Conservation (phyloP, 2,113 vertebrate genomes). For the Osmerus mordax region DNA sequence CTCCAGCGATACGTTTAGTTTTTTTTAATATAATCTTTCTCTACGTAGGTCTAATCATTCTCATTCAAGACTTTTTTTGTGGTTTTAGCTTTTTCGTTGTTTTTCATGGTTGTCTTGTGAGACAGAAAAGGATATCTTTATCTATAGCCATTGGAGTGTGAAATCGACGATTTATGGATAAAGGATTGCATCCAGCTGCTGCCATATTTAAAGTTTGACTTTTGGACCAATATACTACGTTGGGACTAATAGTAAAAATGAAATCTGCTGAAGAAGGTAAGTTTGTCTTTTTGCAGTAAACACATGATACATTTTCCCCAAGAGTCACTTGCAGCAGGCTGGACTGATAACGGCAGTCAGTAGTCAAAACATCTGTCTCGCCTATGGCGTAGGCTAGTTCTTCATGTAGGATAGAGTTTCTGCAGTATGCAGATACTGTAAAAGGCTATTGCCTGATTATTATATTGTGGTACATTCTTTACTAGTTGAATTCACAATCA, state of each 20-base stretch:
- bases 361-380: no score
- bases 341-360: no score
- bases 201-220: conserved; percentile 40
- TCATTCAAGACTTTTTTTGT: background rate
- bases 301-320: no score
- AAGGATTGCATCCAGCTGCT: conserved; percentile 25
- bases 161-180: conserved; percentile 55
- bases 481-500: no score
- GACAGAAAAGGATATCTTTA: conserved; percentile 15
- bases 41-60: background rate
- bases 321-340: no score
- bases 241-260: conserved; percentile 48
- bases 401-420: no score
- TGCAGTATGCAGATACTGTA: no score
- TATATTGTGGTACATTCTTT: no score
- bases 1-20: conserved; percentile 1
- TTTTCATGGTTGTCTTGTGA: background rate
- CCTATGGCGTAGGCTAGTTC: no score
- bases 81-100: background rate
- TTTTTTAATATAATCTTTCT: background rate
- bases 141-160: conserved; percentile 34
- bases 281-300: conserved; percentile 13
- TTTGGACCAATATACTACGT: conserved; percentile 8
- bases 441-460: no score
- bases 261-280: conserved; percentile 74